Percentiles rank a stretch among this genome's conserved stretches.
These are phyloP conservation scores for Lepeophtheirus salmonis DNA, from an alignment of 1,140 invertebrate genomes.

Conservation along the genomic window DNA sequence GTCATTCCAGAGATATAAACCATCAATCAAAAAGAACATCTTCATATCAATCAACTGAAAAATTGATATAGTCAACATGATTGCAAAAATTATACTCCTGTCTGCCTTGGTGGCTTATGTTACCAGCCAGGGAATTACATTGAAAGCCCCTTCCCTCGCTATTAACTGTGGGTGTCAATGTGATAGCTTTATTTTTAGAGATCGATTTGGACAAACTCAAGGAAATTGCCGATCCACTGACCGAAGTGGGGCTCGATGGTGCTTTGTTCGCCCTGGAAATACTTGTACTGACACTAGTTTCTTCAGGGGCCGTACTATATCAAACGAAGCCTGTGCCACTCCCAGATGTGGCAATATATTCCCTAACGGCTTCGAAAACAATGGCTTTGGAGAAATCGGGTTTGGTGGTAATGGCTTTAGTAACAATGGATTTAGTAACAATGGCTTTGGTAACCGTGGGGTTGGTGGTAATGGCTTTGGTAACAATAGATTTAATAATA, in stretches of 20 bases:
- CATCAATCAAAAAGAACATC: no score
- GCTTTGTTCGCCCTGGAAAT: background rate
- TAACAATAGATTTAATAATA: background rate
- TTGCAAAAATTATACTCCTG: no score
- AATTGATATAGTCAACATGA: no score
- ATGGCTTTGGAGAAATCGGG: background rate
- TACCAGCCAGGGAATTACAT: background rate
- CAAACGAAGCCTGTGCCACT: background rate
- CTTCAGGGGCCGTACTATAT: background rate
- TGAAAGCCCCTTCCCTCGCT: background rate
- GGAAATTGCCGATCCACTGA: background rate
- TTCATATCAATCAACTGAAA: no score
- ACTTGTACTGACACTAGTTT: background rate
- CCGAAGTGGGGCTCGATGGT: background rate
- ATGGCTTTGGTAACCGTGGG: background rate
- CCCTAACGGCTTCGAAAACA: background rate
- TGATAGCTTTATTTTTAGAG: background rate
- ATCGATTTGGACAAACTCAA: background rate
- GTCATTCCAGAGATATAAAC: no score
- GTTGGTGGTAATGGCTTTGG: background rate
- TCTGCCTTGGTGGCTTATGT: no score
- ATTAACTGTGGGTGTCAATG: background rate
- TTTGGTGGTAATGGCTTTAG: background rate
- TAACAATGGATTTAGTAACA: background rate
- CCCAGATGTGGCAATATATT: background rate